phyloP scores from a whole-genome alignment of 2,888 invertebrate species.

The Deroplatys truncata region DNA sequence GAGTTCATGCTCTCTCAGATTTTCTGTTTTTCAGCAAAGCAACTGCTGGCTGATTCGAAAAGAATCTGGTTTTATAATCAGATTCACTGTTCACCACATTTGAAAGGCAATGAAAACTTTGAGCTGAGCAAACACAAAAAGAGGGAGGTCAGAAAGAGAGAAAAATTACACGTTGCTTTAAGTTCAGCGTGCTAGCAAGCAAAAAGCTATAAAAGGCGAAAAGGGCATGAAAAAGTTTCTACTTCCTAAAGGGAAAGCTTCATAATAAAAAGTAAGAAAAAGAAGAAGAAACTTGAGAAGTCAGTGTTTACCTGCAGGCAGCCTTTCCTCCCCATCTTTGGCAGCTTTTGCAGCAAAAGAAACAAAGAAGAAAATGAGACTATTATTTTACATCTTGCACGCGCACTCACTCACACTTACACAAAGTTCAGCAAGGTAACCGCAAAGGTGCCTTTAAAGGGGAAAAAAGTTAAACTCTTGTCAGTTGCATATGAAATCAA shows the following conservation, averaged over 20 bases:
- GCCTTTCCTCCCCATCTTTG: conserved; percentile 63
- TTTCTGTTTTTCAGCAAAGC: too few relatives aligned
- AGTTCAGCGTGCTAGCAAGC: not conserved
- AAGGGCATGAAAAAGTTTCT: not conserved
- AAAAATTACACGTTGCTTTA: not conserved
- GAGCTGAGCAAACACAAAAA: not conserved
- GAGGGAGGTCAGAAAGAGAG: not conserved
- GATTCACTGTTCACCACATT: not conserved
- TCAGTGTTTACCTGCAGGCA: conserved; percentile 58
- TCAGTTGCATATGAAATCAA: not conserved
- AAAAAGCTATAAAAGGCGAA: not conserved
- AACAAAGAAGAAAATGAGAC: not conserved
- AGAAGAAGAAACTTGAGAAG: not conserved
- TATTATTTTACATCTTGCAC: not conserved
- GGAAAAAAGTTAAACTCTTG: not conserved
- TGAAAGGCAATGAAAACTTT: not conserved
- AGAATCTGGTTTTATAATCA: not conserved
- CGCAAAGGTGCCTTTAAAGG: not conserved
- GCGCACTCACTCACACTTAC: not conserved
- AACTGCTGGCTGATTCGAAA: too few relatives aligned
- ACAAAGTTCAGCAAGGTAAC: not conserved
- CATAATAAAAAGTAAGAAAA: not conserved
- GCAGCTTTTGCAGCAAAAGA: conserved; percentile 48
- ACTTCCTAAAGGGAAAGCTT: not conserved
- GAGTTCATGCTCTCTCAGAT: too few relatives aligned